Conservation (phyloP, 2,113 vertebrate species). For the Pan troglodytes region NHGRI_mPanTro3-v2.1_pri NC_086016.1:49251001-49251500, state of each 20-base stretch:
- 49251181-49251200: fast-evolving
- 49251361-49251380: background rate
- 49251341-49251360: background rate
- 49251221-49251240: background rate
- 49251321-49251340: background rate
- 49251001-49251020: background rate
- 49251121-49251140: background rate
- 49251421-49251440: fast-evolving
- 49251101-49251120: background rate
- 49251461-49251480: fast-evolving
- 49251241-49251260: background rate
- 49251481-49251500: background rate
- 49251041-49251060: fast-evolving
- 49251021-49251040: background rate
- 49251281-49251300: background rate
- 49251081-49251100: background rate
- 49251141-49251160: fast-evolving
- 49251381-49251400: fast-evolving
- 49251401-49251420: fast-evolving
- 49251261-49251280: background rate
- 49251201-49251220: fast-evolving
- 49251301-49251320: background rate
- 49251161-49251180: background rate
- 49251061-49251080: fast-evolving
- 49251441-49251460: background rate